Conservation (phyloP, 2,888 invertebrate genomes). For the Orthosia gracilis region DNA sequence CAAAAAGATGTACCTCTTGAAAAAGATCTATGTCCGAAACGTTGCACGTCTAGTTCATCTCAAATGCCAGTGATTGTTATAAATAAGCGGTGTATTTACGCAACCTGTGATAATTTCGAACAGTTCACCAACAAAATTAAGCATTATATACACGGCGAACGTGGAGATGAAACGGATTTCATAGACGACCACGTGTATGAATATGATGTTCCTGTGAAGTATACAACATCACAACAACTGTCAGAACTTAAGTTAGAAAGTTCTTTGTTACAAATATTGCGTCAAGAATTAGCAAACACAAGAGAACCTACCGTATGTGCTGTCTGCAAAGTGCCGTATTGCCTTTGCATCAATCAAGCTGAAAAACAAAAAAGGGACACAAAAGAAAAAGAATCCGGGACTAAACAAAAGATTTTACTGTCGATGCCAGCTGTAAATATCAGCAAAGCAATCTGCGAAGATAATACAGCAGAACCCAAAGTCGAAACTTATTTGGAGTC, state of each 20-base stretch:
- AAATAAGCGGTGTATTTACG: conserved; percentile 84
- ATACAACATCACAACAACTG: conserved; percentile 74
- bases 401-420: not conserved
- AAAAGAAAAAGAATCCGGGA: too few relatives aligned
- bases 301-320: conserved; percentile 73
- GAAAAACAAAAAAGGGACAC: not conserved
- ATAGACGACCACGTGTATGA: conserved; percentile 77
- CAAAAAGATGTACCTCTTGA: conserved; percentile 73
- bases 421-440: not conserved
- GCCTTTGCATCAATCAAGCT: conserved; percentile 24
- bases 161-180: conserved; percentile 78
- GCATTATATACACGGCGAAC: conserved; percentile 75
- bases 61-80: conserved; percentile 84
- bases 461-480: conserved; percentile 80
- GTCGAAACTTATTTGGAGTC: conserved; percentile 79
- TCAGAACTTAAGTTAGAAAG: conserved; percentile 80
- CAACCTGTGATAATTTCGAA: conserved; percentile 84
- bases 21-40: conserved; percentile 80
- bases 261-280: conserved; percentile 82
- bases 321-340: conserved; percentile 74
- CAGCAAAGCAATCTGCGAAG: not conserved
- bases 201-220: conserved; percentile 77
- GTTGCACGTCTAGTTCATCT: conserved; percentile 81
- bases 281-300: conserved; percentile 79
- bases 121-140: conserved; percentile 79